phyloP scores from a whole-genome alignment of 2,888 invertebrate species.

The Drosophila mimica region DNA sequence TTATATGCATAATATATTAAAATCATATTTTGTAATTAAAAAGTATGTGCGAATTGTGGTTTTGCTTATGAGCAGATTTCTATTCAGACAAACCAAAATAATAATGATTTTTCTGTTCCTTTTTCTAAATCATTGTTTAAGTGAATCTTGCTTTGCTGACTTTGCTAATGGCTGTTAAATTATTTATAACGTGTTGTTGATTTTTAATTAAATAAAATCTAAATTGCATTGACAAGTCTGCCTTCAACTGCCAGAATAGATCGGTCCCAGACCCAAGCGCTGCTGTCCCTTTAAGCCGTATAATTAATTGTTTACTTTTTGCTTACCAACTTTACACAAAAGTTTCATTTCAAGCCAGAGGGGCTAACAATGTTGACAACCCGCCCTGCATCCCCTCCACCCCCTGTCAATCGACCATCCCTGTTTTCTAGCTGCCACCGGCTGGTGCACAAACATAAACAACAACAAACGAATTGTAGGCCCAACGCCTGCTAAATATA shows the following conservation, averaged over 20 bases:
- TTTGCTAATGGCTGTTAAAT: conserved; percentile 31
- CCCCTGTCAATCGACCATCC: background rate
- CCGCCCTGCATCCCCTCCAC: background rate
- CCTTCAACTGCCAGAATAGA: background rate
- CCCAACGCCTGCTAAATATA: conserved; percentile 75
- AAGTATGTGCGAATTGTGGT: background rate
- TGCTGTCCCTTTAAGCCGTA: conserved; percentile 60
- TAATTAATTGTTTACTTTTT: conserved; percentile 75
- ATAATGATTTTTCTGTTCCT: background rate
- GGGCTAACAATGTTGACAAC: conserved; percentile 23
- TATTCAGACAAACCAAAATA: background rate
- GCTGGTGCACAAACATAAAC: conserved; percentile 64
- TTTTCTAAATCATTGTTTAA: conserved; percentile 7
- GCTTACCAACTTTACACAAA: conserved; percentile 54
- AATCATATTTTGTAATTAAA: conserved; percentile 3
- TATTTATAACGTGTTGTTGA: conserved; percentile 67
- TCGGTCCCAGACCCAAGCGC: conserved; percentile 15
- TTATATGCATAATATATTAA: background rate
- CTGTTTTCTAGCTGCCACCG: conserved; percentile 20
- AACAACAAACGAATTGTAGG: conserved; percentile 71
- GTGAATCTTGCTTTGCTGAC: conserved; percentile 3
- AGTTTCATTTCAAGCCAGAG: conserved; percentile 53
- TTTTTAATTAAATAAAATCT: conserved; percentile 68
- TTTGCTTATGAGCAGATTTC: background rate
- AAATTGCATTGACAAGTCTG: conserved; percentile 60